These are phyloP conservation scores for Leptosomus discolor DNA, from an alignment of 2,113 vertebrate genomes.

Conservation along the genomic window DNA sequence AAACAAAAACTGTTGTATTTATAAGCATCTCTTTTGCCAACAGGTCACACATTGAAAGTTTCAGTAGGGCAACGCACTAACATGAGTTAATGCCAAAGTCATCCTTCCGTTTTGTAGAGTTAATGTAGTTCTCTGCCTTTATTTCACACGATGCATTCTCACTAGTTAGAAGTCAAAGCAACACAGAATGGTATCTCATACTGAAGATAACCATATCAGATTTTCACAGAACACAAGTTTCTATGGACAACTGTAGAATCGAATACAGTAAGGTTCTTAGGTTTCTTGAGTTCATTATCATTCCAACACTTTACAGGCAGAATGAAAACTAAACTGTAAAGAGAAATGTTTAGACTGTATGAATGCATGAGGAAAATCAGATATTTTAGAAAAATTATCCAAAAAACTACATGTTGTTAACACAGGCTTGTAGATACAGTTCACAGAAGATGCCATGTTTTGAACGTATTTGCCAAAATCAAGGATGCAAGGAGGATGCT, in stretches of 20 bases:
- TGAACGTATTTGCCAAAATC: neutral
- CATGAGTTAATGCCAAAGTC: neutral
- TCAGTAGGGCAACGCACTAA: neutral
- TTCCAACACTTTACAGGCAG: neutral
- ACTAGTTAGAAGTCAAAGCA: neutral
- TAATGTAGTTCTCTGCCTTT: neutral
- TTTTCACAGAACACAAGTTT: neutral
- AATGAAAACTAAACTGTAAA: neutral
- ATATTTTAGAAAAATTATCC: neutral
- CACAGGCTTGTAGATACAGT: neutral
- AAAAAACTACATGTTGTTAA: neutral
- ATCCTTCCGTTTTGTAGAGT: neutral
- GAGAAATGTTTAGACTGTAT: neutral
- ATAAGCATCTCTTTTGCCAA: neutral
- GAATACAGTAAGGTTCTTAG: neutral
- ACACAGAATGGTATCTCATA: neutral
- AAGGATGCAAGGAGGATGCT: neutral
- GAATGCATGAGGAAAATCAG: neutral
- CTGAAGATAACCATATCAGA: neutral
- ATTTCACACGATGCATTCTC: neutral
- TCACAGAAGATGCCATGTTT: neutral
- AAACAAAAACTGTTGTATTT: neutral
- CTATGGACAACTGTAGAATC: neutral
- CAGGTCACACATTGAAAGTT: neutral
- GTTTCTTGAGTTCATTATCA: neutral